Percentiles rank a stretch among this genome's conserved stretches.
These are phyloP conservation scores for Leucoraja ocellata DNA, from an alignment of 2,797 vertebrate genomes.

Conservation along the genomic window DNA sequence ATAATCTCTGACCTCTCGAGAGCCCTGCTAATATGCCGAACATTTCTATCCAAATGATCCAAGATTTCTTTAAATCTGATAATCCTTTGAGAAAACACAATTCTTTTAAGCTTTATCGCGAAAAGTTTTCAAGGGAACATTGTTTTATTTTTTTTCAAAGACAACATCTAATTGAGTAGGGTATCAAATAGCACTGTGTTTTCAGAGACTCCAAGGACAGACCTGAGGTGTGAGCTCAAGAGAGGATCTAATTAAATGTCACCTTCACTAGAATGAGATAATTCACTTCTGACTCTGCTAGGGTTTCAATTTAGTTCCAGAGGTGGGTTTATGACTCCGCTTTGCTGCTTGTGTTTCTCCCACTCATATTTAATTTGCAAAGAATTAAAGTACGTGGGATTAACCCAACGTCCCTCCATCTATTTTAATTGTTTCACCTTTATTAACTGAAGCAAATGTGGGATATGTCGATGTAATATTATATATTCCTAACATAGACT, in stretches of 20 bases:
- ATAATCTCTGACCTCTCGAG: background rate
- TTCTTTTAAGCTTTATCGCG: background rate
- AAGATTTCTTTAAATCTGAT: background rate
- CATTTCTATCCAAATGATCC: background rate
- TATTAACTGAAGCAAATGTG: background rate
- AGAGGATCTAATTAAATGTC: slow-evolving; percentile 16
- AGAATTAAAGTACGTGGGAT: background rate
- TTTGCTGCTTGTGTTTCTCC: background rate
- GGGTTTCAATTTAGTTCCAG: background rate
- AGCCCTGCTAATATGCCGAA: background rate
- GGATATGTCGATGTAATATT: background rate
- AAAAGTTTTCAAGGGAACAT: background rate
- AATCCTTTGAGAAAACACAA: background rate
- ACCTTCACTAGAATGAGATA: background rate
- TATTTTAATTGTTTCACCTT: background rate
- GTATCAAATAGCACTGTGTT: background rate
- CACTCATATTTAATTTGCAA: background rate
- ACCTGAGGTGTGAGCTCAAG: background rate
- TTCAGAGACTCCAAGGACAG: background rate
- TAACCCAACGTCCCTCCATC: background rate
- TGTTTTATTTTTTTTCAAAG: background rate
- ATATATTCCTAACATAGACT: no score
- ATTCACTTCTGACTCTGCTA: background rate
- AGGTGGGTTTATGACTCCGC: background rate
- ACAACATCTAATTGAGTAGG: background rate